Conservation (phyloP, 2,797 vertebrate genomes). For the Acropternis orthonyx region DNA sequence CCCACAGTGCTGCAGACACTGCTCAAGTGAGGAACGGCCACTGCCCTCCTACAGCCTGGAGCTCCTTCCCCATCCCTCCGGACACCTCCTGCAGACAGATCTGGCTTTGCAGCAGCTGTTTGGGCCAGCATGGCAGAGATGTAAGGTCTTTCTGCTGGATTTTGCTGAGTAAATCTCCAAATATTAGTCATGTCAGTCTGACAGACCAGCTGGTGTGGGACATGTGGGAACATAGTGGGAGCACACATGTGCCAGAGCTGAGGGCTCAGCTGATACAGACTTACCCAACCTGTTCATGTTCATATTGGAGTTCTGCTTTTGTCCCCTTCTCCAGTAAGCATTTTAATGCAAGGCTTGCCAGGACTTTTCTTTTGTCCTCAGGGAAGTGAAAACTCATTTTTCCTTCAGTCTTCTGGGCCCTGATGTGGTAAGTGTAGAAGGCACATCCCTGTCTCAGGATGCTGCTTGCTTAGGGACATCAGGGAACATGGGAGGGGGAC, state of each 20-base stretch:
- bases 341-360: background rate
- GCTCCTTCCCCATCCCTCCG: background rate
- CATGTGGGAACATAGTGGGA: rapidly evolving
- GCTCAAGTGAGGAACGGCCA: background rate
- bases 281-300: background rate
- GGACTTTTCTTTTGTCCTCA: background rate
- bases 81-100: background rate
- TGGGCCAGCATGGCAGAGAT: too few relatives aligned
- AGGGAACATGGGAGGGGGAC: rapidly evolving
- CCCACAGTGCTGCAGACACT: rapidly evolving
- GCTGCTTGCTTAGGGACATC: background rate
- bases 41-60: rapidly evolving
- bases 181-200: background rate
- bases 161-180: constrained; percentile 47
- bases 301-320: background rate
- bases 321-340: background rate
- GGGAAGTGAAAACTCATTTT: background rate
- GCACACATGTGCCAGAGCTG: rapidly evolving
- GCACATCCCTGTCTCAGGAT: too few relatives aligned
- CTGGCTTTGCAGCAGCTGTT: background rate
- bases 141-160: constrained; percentile 4
- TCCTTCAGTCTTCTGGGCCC: background rate
- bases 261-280: background rate
- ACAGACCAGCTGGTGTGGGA: background rate
- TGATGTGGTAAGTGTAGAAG: background rate